These are phyloP conservation scores for Helarctos malayanus DNA, from an alignment of 2,797 vertebrate genomes.

Conservation along the genomic window DNA sequence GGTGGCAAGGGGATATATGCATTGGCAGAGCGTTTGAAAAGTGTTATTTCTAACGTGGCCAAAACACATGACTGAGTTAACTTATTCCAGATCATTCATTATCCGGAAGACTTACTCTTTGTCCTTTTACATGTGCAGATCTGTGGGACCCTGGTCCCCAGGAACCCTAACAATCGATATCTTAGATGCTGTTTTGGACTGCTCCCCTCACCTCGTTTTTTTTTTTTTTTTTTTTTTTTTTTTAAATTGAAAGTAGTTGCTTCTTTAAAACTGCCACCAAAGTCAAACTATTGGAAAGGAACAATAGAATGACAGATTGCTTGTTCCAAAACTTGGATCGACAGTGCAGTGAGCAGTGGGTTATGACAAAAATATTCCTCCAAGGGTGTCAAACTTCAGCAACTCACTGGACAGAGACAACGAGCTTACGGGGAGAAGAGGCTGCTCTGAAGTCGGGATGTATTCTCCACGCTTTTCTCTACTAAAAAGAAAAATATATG, in stretches of 20 bases:
- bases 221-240: neutral
- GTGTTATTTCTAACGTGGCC: conserved; percentile 24
- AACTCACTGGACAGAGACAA: conserved; percentile 83
- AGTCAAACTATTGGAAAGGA: conserved; percentile 85
- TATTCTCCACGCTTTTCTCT: conserved; percentile 22
- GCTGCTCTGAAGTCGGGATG: conserved; percentile 73
- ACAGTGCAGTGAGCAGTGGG: conserved; percentile 85
- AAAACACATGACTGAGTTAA: neutral
- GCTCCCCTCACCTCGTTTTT: neutral
- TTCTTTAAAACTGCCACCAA: conserved; percentile 86
- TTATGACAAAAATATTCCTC: conserved; percentile 87
- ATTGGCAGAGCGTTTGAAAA: conserved; percentile 9
- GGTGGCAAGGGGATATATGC: neutral
- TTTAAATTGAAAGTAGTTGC: conserved; percentile 74
- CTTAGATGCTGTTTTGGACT: conserved; percentile 19
- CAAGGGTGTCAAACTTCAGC: conserved; percentile 86
- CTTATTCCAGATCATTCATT: neutral
- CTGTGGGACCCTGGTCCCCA: neutral
- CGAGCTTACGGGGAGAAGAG: conserved; percentile 79
- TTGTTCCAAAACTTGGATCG: conserved; percentile 89
- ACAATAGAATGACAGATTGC: conserved; percentile 89
- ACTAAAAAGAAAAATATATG: neutral
- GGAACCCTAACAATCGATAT: conserved; percentile 68
- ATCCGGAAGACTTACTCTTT: neutral
- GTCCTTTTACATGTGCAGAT: conserved; percentile 32